Evolutionary conservation across 2,113 vertebrate genomes (phyloP).

Genomic region (Sebastes schlegelii): DNA sequence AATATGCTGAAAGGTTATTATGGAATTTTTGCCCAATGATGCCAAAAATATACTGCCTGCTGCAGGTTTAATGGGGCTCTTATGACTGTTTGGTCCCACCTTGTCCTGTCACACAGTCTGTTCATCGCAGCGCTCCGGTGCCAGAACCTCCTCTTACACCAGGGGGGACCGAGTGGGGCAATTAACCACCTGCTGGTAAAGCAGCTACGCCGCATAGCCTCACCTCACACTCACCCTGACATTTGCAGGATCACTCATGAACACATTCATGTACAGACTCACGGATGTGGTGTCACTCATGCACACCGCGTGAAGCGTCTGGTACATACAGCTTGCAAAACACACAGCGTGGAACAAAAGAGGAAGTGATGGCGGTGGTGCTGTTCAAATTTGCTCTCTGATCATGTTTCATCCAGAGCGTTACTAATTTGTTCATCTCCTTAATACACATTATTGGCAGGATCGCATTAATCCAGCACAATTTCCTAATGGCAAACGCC

Average conservation of each 20-base stretch:
- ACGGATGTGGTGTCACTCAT: constrained; percentile 21
- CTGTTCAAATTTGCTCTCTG: constrained; percentile 48
- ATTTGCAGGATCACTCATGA: constrained; percentile 34
- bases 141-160: constrained; percentile 55
- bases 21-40: too few relatives aligned
- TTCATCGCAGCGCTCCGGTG: constrained; percentile 13
- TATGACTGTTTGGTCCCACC: constrained; percentile 40
- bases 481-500: constrained; percentile 60
- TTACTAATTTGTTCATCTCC: constrained; percentile 68
- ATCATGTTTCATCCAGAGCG: constrained; percentile 59
- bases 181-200: constrained; percentile 71
- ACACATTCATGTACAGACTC: constrained; percentile 24
- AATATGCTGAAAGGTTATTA: too few relatives aligned
- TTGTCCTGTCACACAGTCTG: constrained; percentile 54
- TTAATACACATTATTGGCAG: constrained; percentile 74
- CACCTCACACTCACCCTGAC: constrained; percentile 26
- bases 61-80: not conserved
- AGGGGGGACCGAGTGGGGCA: constrained; percentile 44
- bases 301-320: not conserved
- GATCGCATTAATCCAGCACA: constrained; percentile 67
- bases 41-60: too few relatives aligned
- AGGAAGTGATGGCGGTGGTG: not conserved
- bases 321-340: constrained; percentile 11
- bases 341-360: not conserved
- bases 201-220: constrained; percentile 24